Conservation (phyloP, 2,888 invertebrate genomes). For the Megastigmus dorsalis region DNA sequence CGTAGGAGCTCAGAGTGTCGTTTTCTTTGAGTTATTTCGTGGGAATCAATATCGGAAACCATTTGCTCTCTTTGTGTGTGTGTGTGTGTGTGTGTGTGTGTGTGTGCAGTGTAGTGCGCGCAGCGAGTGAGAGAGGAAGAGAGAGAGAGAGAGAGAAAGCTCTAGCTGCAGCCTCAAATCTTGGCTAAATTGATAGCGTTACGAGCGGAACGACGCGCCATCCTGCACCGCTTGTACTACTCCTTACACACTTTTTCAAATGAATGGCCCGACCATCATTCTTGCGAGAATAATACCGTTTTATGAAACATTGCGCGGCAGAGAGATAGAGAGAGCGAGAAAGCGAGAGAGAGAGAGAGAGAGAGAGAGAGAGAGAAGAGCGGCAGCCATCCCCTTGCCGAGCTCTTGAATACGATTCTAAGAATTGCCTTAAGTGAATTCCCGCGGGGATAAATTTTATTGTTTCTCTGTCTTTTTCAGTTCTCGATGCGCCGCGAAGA, state of each 20-base stretch:
- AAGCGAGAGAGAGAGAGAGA: neutral
- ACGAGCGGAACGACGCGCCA: slow-evolving; percentile 12
- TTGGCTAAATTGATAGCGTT: slow-evolving; percentile 61
- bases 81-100: too few relatives aligned
- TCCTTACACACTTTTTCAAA: slow-evolving; percentile 5
- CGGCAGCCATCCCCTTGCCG: too few relatives aligned
- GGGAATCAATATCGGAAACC: slow-evolving; percentile 60
- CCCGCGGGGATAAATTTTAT: slow-evolving; percentile 28
- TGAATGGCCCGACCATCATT: slow-evolving; percentile 15
- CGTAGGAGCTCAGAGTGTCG: slow-evolving; percentile 50
- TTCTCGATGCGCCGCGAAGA: slow-evolving; percentile 14
- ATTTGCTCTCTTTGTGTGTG: too few relatives aligned
- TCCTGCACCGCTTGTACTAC: neutral
- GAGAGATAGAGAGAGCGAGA: neutral
- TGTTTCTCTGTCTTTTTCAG: neutral
- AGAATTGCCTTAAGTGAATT: slow-evolving; percentile 23
- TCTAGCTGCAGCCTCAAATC: slow-evolving; percentile 50
- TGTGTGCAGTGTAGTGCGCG: too few relatives aligned
- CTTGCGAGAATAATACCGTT: slow-evolving; percentile 22
- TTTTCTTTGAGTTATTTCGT: slow-evolving; percentile 58
- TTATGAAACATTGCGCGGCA: slow-evolving; percentile 30
- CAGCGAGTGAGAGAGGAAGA: too few relatives aligned
- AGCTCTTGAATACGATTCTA: slow-evolving; percentile 37
- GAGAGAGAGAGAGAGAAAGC: too few relatives aligned
- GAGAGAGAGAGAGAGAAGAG: neutral